Evolutionary conservation across 2,888 invertebrate species (phyloP), one percentile per base, ranked within the genome.

Genomic region (Baccha elongata): DNA sequence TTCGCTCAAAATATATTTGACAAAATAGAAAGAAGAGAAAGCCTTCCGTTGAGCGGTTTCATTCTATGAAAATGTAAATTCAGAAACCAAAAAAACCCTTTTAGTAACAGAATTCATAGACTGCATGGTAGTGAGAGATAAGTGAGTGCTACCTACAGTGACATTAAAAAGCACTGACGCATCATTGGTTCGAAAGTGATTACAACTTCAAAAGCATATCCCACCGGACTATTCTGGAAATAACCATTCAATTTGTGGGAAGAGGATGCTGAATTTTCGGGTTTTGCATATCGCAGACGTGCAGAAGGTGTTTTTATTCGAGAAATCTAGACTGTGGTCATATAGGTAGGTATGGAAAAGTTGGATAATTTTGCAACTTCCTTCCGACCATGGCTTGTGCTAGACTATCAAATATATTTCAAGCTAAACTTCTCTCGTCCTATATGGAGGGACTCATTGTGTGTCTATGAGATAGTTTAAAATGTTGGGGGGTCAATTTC

Each of bases 401-500:
- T 60, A 81, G 71, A 75, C 65, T 65, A 75, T 75, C 53, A 67
- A 80, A 80, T n/a, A n/a, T n/a, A n/a, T n/a, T n/a, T n/a, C n/a
- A n/a, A n/a, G n/a, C 15, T 48, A 26, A 37, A 2, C 13, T 19
- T 1, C n/a, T 29, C 5, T 6, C 0, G 17, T 19, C 11, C 19
- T 29, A 35, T 37, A n/a, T 19, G 17, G 2, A 15, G 35, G 42
- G 11, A 26, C 55, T 50, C 17, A 32, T 48, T 37, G 44, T n/a
- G n/a, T 52, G 13, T n/a, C 10, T 19, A 17, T 29, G 19, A 40
- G 8, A 8, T 7, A 32, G 44, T 23, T 52, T 40, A 46, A 52
- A 40, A 71, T 58, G 42, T 53, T 13, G 8, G 15, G 5, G 10
- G 5, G 52, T n/a, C n/a, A 60, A 52, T 37, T 58, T 67, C 13